A percentile compares a stretch with the other conserved stretches of the same genome.
Conservation (phyloP, 92 coral and sea anemone genomes). For the Paramuricea clavata region DNA sequence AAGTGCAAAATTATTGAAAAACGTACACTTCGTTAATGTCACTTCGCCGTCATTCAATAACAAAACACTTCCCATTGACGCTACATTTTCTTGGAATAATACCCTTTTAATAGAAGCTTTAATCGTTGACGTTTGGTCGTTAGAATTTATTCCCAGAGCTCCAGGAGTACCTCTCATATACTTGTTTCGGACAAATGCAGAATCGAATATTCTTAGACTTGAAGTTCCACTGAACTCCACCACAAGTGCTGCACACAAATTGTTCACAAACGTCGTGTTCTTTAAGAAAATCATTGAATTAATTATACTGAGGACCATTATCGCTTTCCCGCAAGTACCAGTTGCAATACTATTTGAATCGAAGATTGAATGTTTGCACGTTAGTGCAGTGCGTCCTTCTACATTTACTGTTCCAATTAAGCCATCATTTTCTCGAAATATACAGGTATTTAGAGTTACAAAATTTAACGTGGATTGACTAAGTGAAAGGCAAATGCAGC, state of each 20-base stretch:
- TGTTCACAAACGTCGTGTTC: constrained; percentile 26
- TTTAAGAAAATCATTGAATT: constrained; percentile 2
- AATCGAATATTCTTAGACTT: constrained; percentile 7
- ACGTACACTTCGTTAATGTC: constrained; percentile 62
- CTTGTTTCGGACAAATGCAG: constrained; percentile 28
- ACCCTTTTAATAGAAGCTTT: constrained; percentile 50
- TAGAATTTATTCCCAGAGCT: constrained; percentile 30
- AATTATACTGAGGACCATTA: not conserved
- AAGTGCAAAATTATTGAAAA: constrained; percentile 74
- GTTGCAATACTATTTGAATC: not conserved
- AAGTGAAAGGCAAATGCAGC: not conserved
- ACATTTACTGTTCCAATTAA: not conserved
- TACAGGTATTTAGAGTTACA: not conserved
- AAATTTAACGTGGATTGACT: not conserved
- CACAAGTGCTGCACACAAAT: constrained; percentile 2
- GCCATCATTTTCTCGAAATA: not conserved
- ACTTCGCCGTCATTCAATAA: constrained; percentile 58
- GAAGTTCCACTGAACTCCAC: constrained; percentile 6
- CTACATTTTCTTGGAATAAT: constrained; percentile 68
- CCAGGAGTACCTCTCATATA: constrained; percentile 18
- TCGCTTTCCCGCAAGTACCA: not conserved
- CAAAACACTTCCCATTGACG: constrained; percentile 71
- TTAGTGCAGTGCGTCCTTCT: not conserved
- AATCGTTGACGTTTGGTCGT: constrained; percentile 10
- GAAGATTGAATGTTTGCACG: not conserved